These are phyloP conservation scores for Muraenolepis orangiensis DNA, from an alignment of 2,797 vertebrate genomes.

Conservation along the genomic window DNA sequence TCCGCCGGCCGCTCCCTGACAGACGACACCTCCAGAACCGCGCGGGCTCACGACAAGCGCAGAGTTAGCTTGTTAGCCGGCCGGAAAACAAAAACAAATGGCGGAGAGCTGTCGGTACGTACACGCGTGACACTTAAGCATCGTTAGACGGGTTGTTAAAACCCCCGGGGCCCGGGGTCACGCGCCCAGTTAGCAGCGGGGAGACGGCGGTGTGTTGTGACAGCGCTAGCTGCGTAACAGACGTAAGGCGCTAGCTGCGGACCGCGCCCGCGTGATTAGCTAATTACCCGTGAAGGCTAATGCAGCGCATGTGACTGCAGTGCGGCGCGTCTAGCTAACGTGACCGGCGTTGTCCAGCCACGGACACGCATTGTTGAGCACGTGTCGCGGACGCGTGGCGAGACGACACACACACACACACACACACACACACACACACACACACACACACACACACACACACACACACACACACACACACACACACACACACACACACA, in stretches of 20 bases:
- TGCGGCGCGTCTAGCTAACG: too few species aligned
- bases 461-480: too few species aligned
- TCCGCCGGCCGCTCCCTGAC: conserved; percentile 64
- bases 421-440: too few species aligned
- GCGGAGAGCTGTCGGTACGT: not conserved
- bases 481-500: too few species aligned
- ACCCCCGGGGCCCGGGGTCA: conserved; percentile 23
- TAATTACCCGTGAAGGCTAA: conserved; percentile 65
- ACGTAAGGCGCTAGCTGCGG: conserved; percentile 39
- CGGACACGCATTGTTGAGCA: conserved; percentile 56
- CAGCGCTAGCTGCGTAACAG: conserved; percentile 30
- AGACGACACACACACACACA: conserved; percentile 48
- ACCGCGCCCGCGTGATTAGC: conserved; percentile 64
- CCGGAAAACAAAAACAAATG: conserved; percentile 27
- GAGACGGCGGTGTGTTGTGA: conserved; percentile 56
- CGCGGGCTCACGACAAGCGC: too few species aligned
- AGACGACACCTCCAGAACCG: conserved; percentile 76
- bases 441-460: too few species aligned
- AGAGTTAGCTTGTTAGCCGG: conserved; percentile 72
- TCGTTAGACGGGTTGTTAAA: conserved; percentile 22
- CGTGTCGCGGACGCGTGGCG: conserved; percentile 54
- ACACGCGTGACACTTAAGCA: not conserved
- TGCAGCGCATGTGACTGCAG: conserved; percentile 47
- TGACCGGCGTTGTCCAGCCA: conserved; percentile 12
- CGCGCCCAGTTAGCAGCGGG: not conserved